Percentiles rank a stretch among this genome's conserved stretches.
phyloP scores from a whole-genome alignment of 1,140 invertebrate genomes.

The Camponotus floridanus region DNA sequence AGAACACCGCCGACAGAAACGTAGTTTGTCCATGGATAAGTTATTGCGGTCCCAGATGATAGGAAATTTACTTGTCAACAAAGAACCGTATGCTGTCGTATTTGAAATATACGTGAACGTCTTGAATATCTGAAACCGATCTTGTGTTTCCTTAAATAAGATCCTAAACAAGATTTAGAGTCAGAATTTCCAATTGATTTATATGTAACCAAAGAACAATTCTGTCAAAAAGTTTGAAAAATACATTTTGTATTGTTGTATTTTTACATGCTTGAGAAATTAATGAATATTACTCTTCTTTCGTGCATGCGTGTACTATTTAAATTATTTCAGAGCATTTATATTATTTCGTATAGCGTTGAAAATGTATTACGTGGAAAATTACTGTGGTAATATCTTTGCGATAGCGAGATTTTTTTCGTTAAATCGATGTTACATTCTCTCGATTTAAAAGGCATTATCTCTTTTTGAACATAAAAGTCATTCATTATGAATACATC shows the following conservation, averaged over 20 bases:
- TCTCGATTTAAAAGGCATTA: neutral
- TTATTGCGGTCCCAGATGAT: neutral
- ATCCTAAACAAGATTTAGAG: too few relatives aligned
- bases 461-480: neutral
- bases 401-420: neutral
- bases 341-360: neutral
- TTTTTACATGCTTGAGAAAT: neutral
- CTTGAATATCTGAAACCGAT: neutral
- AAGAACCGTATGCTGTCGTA: neutral
- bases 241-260: too few relatives aligned
- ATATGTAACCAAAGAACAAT: neutral
- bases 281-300: neutral
- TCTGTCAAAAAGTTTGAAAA: neutral
- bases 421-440: neutral
- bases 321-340: neutral
- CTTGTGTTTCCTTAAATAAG: neutral
- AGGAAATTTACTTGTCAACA: conserved; percentile 34
- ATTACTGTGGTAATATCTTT: neutral
- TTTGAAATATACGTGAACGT: neutral
- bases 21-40: neutral
- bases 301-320: neutral
- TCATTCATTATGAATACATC: neutral
- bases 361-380: neutral
- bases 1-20: conserved; percentile 18
- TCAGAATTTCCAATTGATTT: neutral